Percentiles rank a stretch among this genome's conserved stretches.
Evolutionary conservation across 2,888 invertebrate genomes (phyloP).

Genomic region (Aspidapion aeneum): DNA sequence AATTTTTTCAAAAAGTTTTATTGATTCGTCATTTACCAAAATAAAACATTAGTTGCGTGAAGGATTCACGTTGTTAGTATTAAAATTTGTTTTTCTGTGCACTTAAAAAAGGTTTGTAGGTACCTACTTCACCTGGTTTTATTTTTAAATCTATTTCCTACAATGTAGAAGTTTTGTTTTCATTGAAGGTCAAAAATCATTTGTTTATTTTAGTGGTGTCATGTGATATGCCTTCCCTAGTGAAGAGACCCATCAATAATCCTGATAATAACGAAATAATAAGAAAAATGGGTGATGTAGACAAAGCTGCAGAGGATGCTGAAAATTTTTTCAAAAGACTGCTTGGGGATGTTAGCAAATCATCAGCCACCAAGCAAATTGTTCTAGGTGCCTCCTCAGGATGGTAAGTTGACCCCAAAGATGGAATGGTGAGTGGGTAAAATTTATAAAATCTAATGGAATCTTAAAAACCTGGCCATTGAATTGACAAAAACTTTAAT

Average conservation of each 20-base stretch:
- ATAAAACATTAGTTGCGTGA: not conserved
- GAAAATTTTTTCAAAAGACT: slow-evolving; percentile 70
- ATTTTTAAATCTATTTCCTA: not conserved
- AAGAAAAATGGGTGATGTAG: slow-evolving; percentile 58
- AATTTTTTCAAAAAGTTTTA: not conserved
- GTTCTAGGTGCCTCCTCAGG: slow-evolving; percentile 83
- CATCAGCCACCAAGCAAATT: slow-evolving; percentile 84
- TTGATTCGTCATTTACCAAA: not conserved
- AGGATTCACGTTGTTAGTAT: too few relatives aligned
- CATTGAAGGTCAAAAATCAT: too few relatives aligned
- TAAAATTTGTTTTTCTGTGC: too few relatives aligned
- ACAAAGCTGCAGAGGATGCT: slow-evolving; percentile 61
- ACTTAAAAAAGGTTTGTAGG: not conserved
- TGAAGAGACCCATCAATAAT: slow-evolving; percentile 19
- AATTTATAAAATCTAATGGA: slow-evolving; percentile 6
- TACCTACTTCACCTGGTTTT: not conserved
- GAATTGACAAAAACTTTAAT: too few relatives aligned
- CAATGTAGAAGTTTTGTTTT: too few relatives aligned
- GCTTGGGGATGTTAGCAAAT: slow-evolving; percentile 77
- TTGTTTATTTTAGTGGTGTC: slow-evolving; percentile 13
- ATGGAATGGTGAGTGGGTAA: slow-evolving; percentile 1
- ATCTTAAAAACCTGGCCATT: too few relatives aligned
- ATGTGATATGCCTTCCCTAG: slow-evolving; percentile 12
- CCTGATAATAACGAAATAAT: slow-evolving; percentile 50
- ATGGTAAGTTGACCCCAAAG: slow-evolving; percentile 65